phyloP scores from a whole-genome alignment of 2,888 invertebrate species.

The Barypeithes pellucidus region DNA sequence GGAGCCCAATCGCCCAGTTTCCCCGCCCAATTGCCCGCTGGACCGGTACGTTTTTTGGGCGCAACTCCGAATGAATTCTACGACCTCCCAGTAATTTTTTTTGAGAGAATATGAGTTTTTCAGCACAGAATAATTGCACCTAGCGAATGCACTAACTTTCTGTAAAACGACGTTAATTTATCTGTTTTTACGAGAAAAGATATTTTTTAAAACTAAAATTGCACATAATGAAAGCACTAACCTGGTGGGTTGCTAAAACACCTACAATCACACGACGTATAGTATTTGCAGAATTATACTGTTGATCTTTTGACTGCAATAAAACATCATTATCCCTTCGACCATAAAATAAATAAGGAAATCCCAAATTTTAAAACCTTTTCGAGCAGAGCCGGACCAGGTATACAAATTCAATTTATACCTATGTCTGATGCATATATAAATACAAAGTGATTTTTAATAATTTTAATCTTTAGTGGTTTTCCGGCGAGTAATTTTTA shows the following conservation, averaged over 20 bases:
- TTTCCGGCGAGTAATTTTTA: no score
- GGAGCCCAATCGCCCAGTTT: slow-evolving; percentile 72
- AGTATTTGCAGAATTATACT: no score
- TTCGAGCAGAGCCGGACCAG: no score
- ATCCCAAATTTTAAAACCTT: no score
- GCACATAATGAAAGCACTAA: slow-evolving; percentile 42
- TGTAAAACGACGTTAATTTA: not conserved
- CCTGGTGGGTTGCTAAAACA: slow-evolving; percentile 36
- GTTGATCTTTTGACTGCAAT: no score
- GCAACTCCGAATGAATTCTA: slow-evolving; percentile 74
- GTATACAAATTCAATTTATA: no score
- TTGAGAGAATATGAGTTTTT: slow-evolving; percentile 48
- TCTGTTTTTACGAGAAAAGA: not conserved
- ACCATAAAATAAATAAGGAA: no score
- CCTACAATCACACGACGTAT: no score
- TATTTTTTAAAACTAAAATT: slow-evolving; percentile 25
- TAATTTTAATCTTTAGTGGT: no score
- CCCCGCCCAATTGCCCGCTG: slow-evolving; percentile 73
- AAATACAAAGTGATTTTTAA: no score
- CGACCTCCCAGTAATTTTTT: slow-evolving; percentile 62
- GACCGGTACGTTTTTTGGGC: slow-evolving; percentile 75
- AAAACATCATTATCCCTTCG: no score
- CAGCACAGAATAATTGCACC: slow-evolving; percentile 42
- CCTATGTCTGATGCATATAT: no score
- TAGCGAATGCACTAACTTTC: slow-evolving; percentile 40